Evolutionary conservation across 2,888 invertebrate genomes (phyloP).

Genomic region (Chrysolina americana): DNA sequence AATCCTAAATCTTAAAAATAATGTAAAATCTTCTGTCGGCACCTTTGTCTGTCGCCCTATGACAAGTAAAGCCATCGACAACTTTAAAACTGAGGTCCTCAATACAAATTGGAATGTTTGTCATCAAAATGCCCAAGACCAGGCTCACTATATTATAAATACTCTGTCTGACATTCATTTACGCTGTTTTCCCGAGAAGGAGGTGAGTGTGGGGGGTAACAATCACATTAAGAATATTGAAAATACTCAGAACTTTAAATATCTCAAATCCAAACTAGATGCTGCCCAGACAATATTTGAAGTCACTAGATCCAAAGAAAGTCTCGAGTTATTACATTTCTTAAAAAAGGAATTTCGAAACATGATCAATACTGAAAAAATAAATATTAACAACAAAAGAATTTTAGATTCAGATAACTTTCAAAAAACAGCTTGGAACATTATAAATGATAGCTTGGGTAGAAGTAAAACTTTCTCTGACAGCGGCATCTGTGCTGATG

Average conservation of each 20-base stretch:
- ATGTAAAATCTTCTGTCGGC: neutral
- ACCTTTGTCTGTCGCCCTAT: slow-evolving; percentile 13
- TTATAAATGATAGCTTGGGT: slow-evolving; percentile 17
- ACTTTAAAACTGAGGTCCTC: neutral
- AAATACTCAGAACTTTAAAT: slow-evolving; percentile 9
- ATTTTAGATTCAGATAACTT: slow-evolving; percentile 1
- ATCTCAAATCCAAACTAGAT: slow-evolving; percentile 8
- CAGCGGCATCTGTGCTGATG: too few relatives aligned
- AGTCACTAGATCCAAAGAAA: slow-evolving; percentile 17
- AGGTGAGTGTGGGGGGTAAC: slow-evolving; percentile 4
- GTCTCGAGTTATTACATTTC: slow-evolving; percentile 1
- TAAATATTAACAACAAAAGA: slow-evolving; percentile 17
- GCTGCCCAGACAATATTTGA: slow-evolving; percentile 6
- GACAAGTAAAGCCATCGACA: neutral
- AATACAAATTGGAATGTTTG: slow-evolving; percentile 21
- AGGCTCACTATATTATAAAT: slow-evolving; percentile 21
- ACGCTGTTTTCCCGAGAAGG: slow-evolving; percentile 11
- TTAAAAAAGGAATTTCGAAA: too few relatives aligned
- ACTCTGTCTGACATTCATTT: slow-evolving; percentile 8
- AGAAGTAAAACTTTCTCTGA: neutral
- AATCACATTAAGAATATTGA: slow-evolving; percentile 4
- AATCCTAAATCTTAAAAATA: neutral
- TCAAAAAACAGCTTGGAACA: slow-evolving; percentile 12
- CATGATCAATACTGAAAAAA: neutral
- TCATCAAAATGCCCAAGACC: slow-evolving; percentile 16